Evolutionary conservation across 2,797 vertebrate species (phyloP).

Genomic region (Botia almorhae): DNA sequence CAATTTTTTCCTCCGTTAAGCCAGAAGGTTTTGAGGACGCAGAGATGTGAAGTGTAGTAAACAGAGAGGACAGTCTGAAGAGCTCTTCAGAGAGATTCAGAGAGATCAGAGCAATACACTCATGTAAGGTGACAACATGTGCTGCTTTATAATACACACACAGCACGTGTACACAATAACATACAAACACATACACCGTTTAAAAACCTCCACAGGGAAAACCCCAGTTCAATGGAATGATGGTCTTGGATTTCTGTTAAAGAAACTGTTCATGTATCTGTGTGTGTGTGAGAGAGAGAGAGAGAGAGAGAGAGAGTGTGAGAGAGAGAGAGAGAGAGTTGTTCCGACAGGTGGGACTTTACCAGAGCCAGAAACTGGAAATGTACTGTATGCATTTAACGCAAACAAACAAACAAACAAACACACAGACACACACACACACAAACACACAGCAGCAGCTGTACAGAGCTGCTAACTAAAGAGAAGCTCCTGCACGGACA

Average conservation of each 20-base stretch:
- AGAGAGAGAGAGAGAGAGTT: slow-evolving; percentile 31
- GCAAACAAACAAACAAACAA: background rate
- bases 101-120: background rate
- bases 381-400: slow-evolving; percentile 45
- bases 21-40: background rate
- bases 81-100: slow-evolving; percentile 19
- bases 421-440: too few species aligned
- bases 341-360: slow-evolving; percentile 67
- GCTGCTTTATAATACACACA: background rate
- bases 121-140: slow-evolving; percentile 48
- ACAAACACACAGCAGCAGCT: too few species aligned
- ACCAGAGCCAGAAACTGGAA: slow-evolving; percentile 37
- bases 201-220: slow-evolving; percentile 29
- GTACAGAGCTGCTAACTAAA: too few species aligned
- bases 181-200: slow-evolving; percentile 12
- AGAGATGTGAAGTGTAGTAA: background rate
- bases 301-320: too few species aligned
- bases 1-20: slow-evolving; percentile 31
- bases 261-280: background rate
- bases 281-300: too few species aligned
- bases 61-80: too few species aligned
- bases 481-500: too few species aligned
- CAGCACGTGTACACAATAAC: background rate
- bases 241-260: slow-evolving; percentile 48
- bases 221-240: slow-evolving; percentile 39